phyloP scores from a whole-genome alignment of 2,888 invertebrate species.

The Tricholauxania praeusta region DNA sequence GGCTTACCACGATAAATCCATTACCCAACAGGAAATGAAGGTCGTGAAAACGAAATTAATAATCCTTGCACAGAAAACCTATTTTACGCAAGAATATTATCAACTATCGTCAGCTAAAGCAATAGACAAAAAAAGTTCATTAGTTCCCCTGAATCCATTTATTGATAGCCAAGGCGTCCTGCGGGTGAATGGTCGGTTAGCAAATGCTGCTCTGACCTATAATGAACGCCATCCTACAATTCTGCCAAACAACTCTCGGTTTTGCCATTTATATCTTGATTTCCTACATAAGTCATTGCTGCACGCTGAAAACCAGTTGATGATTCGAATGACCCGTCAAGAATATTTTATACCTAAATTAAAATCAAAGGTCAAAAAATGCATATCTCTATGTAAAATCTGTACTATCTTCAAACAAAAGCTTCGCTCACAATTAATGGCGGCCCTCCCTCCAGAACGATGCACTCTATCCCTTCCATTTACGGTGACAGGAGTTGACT shows the following conservation, averaged over 20 bases:
- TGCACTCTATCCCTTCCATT: too few species aligned
- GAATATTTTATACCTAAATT: not conserved
- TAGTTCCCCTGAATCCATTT: not conserved
- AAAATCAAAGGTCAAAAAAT: slow-evolving; percentile 21
- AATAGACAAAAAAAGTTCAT: not conserved
- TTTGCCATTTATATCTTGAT: not conserved
- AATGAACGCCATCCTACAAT: not conserved
- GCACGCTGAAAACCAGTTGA: not conserved
- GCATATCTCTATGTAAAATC: slow-evolving; percentile 23
- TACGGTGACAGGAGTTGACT: too few species aligned
- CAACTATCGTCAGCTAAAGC: not conserved
- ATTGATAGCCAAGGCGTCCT: not conserved
- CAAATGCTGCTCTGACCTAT: not conserved
- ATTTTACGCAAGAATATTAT: not conserved
- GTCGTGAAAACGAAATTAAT: not conserved
- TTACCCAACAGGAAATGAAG: not conserved
- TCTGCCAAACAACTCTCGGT: not conserved
- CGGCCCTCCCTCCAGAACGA: too few species aligned
- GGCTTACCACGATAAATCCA: not conserved
- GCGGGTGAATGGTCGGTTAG: not conserved
- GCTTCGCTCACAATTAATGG: too few species aligned
- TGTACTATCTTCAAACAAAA: slow-evolving; percentile 35
- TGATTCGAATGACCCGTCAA: not conserved
- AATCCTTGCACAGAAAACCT: not conserved
- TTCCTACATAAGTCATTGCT: not conserved